Percentiles rank a stretch among this genome's conserved stretches.
phyloP scores from a whole-genome alignment of 64 coral and sea anemone species.

The Stichodactyla mertensii region DNA sequence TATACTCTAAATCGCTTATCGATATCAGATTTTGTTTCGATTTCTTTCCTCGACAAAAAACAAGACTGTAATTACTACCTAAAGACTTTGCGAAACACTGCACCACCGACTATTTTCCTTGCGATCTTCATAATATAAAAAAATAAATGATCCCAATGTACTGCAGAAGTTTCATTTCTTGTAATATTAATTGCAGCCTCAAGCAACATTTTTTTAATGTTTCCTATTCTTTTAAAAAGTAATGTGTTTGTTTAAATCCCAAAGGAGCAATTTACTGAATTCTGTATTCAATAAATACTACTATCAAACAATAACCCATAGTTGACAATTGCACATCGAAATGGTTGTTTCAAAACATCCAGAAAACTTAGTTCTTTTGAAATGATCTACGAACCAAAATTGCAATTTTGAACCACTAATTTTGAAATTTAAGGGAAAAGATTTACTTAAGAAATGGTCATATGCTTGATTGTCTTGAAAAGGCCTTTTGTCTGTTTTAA shows the following conservation, averaged over 20 bases:
- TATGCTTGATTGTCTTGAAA: constrained; percentile 3
- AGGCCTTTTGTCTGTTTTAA: not conserved
- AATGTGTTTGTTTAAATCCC: constrained; percentile 13
- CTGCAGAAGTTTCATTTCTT: not conserved
- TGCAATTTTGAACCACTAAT: not conserved
- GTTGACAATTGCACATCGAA: not conserved
- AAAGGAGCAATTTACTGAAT: not conserved
- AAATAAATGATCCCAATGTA: not conserved
- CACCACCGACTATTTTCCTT: not conserved
- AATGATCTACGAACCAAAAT: not conserved
- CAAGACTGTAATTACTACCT: not conserved
- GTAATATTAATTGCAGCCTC: constrained; percentile 12
- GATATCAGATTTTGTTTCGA: not conserved
- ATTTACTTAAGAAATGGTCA: not conserved
- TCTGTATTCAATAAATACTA: constrained; percentile 1
- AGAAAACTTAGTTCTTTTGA: not conserved
- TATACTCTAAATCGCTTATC: constrained; percentile 13
- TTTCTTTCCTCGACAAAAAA: not conserved
- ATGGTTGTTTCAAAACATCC: not conserved
- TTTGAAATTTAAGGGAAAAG: not conserved
- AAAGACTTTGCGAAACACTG: not conserved
- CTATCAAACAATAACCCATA: not conserved
- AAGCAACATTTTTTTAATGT: not conserved
- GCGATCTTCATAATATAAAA: not conserved
- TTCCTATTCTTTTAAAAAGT: not conserved